phyloP scores from a whole-genome alignment of 53 echinoderm and acorn worm species.

The Arbacia lixula region DNA sequence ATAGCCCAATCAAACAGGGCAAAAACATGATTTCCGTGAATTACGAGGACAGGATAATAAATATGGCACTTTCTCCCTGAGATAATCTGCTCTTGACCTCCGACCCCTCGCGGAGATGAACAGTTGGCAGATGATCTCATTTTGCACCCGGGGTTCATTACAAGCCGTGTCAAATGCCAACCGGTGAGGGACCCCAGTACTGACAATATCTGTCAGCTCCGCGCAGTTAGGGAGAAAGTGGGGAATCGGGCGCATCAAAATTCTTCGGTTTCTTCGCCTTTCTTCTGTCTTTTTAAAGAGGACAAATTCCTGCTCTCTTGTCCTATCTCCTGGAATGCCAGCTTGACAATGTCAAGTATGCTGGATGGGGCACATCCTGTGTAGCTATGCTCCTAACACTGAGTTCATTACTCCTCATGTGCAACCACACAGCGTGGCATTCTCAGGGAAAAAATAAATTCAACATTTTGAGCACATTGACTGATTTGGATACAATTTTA shows the following conservation, averaged over 20 bases:
- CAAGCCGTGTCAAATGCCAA: conserved; percentile 44
- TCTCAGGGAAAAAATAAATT: too few species aligned
- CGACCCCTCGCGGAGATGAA: conserved; percentile 48
- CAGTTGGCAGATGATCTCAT: conserved; percentile 57
- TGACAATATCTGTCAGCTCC: conserved; percentile 33
- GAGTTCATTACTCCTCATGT: too few species aligned
- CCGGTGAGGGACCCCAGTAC: conserved; percentile 36
- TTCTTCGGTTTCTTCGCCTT: neutral
- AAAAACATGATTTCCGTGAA: conserved; percentile 15
- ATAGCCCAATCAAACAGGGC: too few species aligned
- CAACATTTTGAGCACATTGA: too few species aligned
- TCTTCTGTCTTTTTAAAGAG: neutral
- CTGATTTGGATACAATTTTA: too few species aligned
- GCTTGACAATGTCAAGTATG: too few species aligned
- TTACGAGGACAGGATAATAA: conserved; percentile 34
- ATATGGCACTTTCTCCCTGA: conserved; percentile 29
- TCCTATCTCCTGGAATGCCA: neutral
- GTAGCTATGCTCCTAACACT: too few species aligned
- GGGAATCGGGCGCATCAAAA: neutral
- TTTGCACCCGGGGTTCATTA: conserved; percentile 50
- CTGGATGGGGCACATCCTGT: too few species aligned
- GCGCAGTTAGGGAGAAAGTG: neutral
- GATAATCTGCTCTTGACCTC: conserved; percentile 48
- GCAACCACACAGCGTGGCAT: too few species aligned
- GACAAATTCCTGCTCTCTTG: neutral